Evolutionary conservation across 1,140 invertebrate species (phyloP), one percentile per base, ranked within the genome.

Genomic region (Lordiphosa stackelbergi): DNA sequence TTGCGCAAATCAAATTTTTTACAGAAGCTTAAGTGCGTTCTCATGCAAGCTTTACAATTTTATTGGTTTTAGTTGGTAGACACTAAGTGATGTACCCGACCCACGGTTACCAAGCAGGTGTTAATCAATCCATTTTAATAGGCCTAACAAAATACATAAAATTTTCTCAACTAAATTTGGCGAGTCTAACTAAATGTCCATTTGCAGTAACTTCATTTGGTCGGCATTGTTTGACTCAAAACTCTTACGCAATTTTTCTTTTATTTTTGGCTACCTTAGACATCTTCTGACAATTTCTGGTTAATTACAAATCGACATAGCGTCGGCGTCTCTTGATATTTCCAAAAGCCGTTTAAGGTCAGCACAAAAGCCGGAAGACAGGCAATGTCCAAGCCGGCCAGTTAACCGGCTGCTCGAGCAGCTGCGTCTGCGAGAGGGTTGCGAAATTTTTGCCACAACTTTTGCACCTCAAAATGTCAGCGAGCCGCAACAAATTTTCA

Each of bases 381-480:
- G 55, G 24, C 22, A 19, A 46, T 38, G 42, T 42, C 19, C 58
- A 54, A 22, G 7, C 55, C 38, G 28, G 24, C 45, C 13, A 37
- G 28, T 31, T 31, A 31, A 31, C 19, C 34, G 42, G 22, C 22
- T 45, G 37, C 31, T 28, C 47, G 41, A 36, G 37, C 59, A 65
- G 66, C 62, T 65, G 61, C 55, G 28, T 10, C 35, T 49, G 31
- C 34, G 46, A 12, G 8, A 12, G 19, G n/a, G 38, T 79, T 81
- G 71, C 74, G 74, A 81, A 81, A 79, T 78, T 61, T 70, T 60
- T 47, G 64, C 71, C 36, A 53, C 64, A 42, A 62, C 55, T 75
- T 51, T 71, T 83, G 75, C 75, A 74, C 75, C 69, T 71, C 71
- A 56, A 79, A 79, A 79, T 79, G 75, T 79, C 75, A 81, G 75